phyloP scores from a whole-genome alignment of 1,140 invertebrate species.

The Euglossa dilemma region DNA sequence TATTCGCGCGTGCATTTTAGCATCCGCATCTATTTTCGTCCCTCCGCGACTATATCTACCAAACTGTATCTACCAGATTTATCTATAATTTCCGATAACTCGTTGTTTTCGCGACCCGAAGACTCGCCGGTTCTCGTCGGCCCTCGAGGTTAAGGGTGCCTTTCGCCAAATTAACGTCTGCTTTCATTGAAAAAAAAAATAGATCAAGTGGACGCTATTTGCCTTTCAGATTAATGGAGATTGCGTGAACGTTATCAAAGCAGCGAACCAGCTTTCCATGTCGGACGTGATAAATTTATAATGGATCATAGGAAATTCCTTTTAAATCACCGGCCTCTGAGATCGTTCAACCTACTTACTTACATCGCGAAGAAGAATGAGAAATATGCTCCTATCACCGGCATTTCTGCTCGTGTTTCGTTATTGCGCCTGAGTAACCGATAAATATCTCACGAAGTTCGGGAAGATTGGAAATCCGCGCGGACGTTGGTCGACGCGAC shows the following conservation, averaged over 20 bases:
- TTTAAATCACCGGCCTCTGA: neutral
- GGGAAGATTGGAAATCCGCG: too few relatives aligned
- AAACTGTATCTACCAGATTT: too few relatives aligned
- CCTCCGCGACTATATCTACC: too few relatives aligned
- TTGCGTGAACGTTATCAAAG: slow-evolving; percentile 20
- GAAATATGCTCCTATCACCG: too few relatives aligned
- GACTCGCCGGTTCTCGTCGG: too few relatives aligned
- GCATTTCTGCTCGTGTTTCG: too few relatives aligned
- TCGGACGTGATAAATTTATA: slow-evolving; percentile 24
- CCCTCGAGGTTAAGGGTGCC: neutral
- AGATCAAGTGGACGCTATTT: neutral
- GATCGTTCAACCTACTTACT: neutral
- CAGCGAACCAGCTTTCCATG: slow-evolving; percentile 8
- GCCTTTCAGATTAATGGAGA: slow-evolving; percentile 13
- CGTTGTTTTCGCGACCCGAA: neutral
- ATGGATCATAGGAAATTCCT: slow-evolving; percentile 12
- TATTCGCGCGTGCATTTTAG: neutral
- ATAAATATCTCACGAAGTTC: too few relatives aligned
- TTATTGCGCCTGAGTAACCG: too few relatives aligned
- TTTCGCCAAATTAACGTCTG: neutral
- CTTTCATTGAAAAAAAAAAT: neutral
- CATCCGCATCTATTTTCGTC: too few relatives aligned
- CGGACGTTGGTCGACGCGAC: neutral
- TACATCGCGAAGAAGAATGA: too few relatives aligned
- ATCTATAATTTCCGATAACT: neutral